Percentiles rank a stretch among this genome's conserved stretches.
phyloP scores from a whole-genome alignment of 2,113 vertebrate species.

The Zosterops borbonicus region DNA sequence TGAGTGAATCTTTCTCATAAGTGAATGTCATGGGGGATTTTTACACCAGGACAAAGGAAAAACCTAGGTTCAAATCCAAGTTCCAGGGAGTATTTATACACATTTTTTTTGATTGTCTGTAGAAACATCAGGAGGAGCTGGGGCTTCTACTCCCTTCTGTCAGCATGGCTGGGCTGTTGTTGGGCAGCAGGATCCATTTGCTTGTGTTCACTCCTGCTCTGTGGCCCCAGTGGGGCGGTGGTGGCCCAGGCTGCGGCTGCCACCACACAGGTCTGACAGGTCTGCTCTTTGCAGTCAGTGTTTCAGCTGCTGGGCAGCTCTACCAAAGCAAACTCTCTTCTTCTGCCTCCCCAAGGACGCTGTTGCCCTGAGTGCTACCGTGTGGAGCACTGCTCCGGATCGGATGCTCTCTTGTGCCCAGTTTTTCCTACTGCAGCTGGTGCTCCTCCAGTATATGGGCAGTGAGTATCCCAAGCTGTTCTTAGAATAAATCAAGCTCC shows the following conservation, averaged over 20 bases:
- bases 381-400: not conserved
- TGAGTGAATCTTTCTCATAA: not conserved
- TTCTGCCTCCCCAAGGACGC: not conserved
- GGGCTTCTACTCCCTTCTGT: not conserved
- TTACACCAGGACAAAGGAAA: not conserved
- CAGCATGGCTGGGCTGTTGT: fast-evolving
- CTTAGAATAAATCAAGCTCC: not conserved
- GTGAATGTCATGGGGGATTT: not conserved
- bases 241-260: not conserved
- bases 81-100: not conserved
- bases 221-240: fast-evolving
- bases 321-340: not conserved
- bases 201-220: not conserved
- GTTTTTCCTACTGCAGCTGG: not conserved
- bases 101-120: not conserved
- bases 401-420: not conserved
- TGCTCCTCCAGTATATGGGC: fast-evolving
- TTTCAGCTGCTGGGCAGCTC: not conserved
- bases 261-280: not conserved
- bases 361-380: fast-evolving
- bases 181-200: not conserved
- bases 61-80: not conserved
- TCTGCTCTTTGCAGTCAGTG: not conserved
- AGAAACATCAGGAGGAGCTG: not conserved
- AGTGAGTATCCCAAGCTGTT: not conserved